Evolutionary conservation across 2,113 vertebrate genomes (phyloP), one percentile per base, ranked within the genome.

Genomic region (Numida meleagris): DNA sequence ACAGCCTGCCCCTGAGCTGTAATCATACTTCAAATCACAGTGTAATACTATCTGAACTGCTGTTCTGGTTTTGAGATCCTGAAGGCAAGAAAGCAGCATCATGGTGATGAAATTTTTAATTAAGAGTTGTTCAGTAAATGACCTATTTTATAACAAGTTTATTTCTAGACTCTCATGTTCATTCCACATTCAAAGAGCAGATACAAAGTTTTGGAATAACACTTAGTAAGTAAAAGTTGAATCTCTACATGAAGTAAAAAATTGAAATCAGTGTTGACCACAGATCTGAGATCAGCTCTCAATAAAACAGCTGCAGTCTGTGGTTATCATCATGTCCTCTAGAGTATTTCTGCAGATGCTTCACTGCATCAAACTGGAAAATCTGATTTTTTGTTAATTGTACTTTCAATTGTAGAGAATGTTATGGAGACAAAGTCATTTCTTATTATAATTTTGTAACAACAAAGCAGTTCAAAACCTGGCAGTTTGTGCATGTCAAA

Each of bases 341-440:
- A 10, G 92, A 95, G 68, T 78, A 81, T 81, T 83, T 95, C 59
- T 78, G 38, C 94, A 96, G 92, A 96, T 95, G 72, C 63, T 90
- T 53, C 80, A 55, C 67, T 91, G 50, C 79, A 91, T 71, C 59
- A 93, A 90, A 81, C 61, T 77, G 80, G 82, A 94, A 94, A 96
- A 95, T 86, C 29, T 83, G 63, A 88, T 90, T 83, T 90, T 94
- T 94, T 66, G 55, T 89, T 89, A 94, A 96, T 68, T 91, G 70
- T 85, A 70, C 63, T 79, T 90, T 94, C 83, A 86, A 83, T 83
- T 90, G 83, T 59, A 81, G 68, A 66, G 34, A 94, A 86, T 33
- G 18, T 85, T 88, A 88, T 31, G 42, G 33, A 86, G 38, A 81
- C 59, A 73, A 90, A 92, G 58, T 82, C 82, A 94, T 92, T 73